Conservation (phyloP, 2,888 invertebrate species). For the Chaetoderma sp. region DNA sequence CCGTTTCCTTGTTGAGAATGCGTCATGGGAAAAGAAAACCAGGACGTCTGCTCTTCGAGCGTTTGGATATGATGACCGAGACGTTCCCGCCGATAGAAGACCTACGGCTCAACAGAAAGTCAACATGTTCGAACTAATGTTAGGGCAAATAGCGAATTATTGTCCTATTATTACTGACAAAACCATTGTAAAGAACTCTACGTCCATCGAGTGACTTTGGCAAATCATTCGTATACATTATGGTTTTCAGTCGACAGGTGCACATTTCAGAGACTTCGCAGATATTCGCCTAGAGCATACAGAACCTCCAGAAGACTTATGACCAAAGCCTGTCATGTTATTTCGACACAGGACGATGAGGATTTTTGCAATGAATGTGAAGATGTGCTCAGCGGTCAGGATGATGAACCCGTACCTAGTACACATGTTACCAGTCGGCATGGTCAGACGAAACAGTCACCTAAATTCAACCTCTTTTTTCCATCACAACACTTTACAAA, state of each 20-base stretch:
- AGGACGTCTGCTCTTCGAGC: slow-evolving; percentile 23
- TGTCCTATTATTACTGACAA: slow-evolving; percentile 27
- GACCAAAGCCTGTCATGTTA: too few species aligned
- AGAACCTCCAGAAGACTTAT: slow-evolving; percentile 37
- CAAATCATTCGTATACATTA: slow-evolving; percentile 32
- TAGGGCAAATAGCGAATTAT: slow-evolving; percentile 37
- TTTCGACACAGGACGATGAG: too few species aligned
- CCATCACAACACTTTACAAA: too few species aligned
- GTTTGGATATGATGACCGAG: slow-evolving; percentile 17
- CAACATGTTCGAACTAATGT: slow-evolving; percentile 28
- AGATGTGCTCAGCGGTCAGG: too few species aligned
- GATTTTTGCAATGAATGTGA: too few species aligned
- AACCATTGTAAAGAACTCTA: slow-evolving; percentile 33
- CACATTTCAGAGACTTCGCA: slow-evolving; percentile 32
- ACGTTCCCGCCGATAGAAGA: slow-evolving; percentile 2
- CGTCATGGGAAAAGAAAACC: slow-evolving; percentile 33
- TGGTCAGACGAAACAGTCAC: too few species aligned
- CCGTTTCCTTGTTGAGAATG: slow-evolving; percentile 20
- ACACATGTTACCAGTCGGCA: too few species aligned
- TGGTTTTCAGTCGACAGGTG: slow-evolving; percentile 35
- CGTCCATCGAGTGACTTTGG: slow-evolving; percentile 26
- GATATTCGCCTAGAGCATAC: slow-evolving; percentile 27
- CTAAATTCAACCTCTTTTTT: too few species aligned
- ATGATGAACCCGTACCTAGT: too few species aligned
- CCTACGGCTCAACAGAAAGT: slow-evolving; percentile 33